phyloP scores from a whole-genome alignment of 2,113 vertebrate genomes.

The Ammodytes dubius region DNA sequence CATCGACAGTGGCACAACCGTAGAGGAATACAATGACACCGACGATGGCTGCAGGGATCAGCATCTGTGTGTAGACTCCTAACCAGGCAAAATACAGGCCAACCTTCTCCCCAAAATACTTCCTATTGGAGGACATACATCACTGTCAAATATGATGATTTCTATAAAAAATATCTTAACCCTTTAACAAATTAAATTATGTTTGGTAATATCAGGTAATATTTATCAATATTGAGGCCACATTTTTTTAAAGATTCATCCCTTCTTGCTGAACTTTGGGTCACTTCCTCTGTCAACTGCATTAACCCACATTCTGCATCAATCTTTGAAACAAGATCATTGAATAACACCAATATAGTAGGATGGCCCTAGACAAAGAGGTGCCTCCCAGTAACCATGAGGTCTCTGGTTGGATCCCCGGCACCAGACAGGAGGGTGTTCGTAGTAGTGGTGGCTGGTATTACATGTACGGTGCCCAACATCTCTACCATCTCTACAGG shows the following conservation, averaged over 20 bases:
- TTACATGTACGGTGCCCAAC: too few relatives aligned
- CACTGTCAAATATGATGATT: background rate
- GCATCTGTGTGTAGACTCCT: slow-evolving; percentile 98
- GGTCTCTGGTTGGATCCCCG: too few relatives aligned
- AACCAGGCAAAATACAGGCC: slow-evolving; percentile 98
- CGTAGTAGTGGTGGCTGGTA: too few relatives aligned
- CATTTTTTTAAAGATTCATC: background rate
- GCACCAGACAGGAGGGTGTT: too few relatives aligned
- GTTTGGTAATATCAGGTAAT: background rate
- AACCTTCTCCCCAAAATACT: slow-evolving; percentile 99
- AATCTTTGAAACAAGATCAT: background rate
- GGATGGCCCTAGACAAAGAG: too few relatives aligned
- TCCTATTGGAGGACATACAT: slow-evolving; percentile 81
- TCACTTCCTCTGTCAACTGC: background rate
- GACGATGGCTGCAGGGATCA: slow-evolving; percentile 94
- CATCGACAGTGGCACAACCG: slow-evolving; percentile 93
- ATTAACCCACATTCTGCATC: background rate
- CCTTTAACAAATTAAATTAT: background rate
- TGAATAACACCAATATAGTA: too few relatives aligned
- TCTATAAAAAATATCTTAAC: background rate
- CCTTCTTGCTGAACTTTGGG: background rate
- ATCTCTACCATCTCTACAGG: too few relatives aligned
- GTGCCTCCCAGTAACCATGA: too few relatives aligned
- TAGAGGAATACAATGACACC: slow-evolving; percentile 97
- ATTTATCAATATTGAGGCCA: too few relatives aligned